Conservation (phyloP, 2,797 vertebrate genomes). For the Mus spretus region DNA sequence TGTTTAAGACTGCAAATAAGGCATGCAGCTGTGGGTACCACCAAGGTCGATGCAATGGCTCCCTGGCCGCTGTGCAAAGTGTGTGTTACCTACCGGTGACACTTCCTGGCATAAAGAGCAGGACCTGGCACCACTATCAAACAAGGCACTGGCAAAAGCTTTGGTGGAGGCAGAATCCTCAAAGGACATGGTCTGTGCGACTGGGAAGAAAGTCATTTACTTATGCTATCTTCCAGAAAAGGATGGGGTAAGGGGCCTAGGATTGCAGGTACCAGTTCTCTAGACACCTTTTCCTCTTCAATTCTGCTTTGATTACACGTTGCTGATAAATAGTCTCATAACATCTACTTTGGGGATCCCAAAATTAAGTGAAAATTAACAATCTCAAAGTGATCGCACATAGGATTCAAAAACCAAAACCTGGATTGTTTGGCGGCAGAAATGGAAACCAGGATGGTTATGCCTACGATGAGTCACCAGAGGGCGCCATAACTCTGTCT, state of each 20-base stretch:
- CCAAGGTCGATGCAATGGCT: no score
- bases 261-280: neutral
- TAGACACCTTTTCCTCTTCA: neutral
- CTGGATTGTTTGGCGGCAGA: neutral
- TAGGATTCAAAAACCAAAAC: neutral
- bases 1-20: neutral
- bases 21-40: neutral
- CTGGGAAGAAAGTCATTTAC: neutral
- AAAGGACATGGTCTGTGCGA: neutral
- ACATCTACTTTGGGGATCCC: neutral
- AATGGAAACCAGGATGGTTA: neutral
- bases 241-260: neutral
- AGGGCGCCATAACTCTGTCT: conserved; percentile 52
- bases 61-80: neutral
- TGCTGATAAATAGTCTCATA: neutral
- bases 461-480: conserved; percentile 2
- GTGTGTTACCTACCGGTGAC: neutral
- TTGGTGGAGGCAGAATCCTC: neutral
- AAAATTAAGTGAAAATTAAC: neutral
- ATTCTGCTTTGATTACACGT: neutral
- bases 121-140: neutral
- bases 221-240: neutral
- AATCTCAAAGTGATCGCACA: neutral
- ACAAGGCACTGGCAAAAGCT: neutral
- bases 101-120: neutral